Evolutionary conservation across 2,113 vertebrate genomes (phyloP).

Genomic region (Lepisosteus oculatus): DNA sequence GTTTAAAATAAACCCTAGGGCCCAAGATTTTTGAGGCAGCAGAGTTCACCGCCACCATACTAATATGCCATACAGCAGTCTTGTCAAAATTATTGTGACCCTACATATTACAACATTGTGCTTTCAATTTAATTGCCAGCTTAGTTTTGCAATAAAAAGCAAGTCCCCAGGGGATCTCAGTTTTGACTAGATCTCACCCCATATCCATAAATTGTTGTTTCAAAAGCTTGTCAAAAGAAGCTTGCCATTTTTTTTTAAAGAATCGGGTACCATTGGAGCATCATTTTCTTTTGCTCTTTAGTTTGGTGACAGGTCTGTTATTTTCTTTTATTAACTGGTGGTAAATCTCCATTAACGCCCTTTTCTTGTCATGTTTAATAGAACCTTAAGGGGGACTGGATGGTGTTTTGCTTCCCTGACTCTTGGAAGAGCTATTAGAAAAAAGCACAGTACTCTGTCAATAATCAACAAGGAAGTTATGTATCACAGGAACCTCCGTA

Average conservation of each 20-base stretch:
- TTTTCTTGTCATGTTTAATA: slow-evolving; percentile 21
- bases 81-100: no score
- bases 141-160: not conserved
- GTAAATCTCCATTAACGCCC: not conserved
- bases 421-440: slow-evolving; percentile 15
- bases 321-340: slow-evolving; percentile 6
- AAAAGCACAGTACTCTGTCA: slow-evolving; percentile 10
- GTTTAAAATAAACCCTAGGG: no score
- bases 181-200: not conserved
- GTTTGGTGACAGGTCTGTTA: slow-evolving; percentile 9
- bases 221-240: no score
- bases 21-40: no score
- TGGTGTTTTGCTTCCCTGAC: not conserved
- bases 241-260: no score
- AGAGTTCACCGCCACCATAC: no score
- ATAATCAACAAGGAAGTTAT: slow-evolving; percentile 24
- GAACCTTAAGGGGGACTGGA: not conserved
- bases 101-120: no score
- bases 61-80: no score
- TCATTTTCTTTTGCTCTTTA: not conserved
- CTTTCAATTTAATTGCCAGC: not conserved
- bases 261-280: not conserved
- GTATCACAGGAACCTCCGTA: slow-evolving; percentile 1
- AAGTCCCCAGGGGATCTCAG: not conserved
- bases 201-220: not conserved